Percentiles rank a stretch among this genome's conserved stretches.
Conservation (phyloP, 1,140 invertebrate species). For the Drosophila mauritiana region DNA sequence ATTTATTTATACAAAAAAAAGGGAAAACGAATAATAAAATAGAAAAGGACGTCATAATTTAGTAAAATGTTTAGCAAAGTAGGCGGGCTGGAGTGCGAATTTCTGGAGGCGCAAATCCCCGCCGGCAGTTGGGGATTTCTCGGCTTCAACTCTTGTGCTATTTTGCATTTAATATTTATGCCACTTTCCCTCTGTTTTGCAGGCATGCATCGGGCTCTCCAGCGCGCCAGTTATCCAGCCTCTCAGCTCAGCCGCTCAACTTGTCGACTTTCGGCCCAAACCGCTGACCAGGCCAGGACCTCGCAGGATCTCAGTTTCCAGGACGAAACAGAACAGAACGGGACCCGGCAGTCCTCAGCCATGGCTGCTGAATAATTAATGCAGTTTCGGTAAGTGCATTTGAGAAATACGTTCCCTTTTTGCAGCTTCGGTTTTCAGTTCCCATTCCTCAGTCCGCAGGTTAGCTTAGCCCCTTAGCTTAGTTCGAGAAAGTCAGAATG, state of each 20-base stretch:
- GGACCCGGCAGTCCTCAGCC: slow-evolving; percentile 41
- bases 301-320: slow-evolving; percentile 6
- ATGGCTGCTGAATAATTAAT: slow-evolving; percentile 79
- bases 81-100: not conserved
- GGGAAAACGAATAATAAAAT: not conserved
- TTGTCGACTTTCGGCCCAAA: slow-evolving; percentile 73
- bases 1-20: slow-evolving; percentile 68
- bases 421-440: slow-evolving; percentile 2
- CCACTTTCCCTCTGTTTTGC: slow-evolving; percentile 52
- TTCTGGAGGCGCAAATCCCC: slow-evolving; percentile 23
- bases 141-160: slow-evolving; percentile 50
- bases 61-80: slow-evolving; percentile 56
- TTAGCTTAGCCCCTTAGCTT: slow-evolving; percentile 20
- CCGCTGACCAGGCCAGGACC: slow-evolving; percentile 59
- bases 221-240: slow-evolving; percentile 18
- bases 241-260: slow-evolving; percentile 69
- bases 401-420: slow-evolving; percentile 56
- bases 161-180: slow-evolving; percentile 83
- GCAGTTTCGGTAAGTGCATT: slow-evolving; percentile 82
- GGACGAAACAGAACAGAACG: slow-evolving; percentile 25
- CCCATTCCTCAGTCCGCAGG: not conserved
- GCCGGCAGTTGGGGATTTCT: slow-evolving; percentile 63
- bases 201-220: slow-evolving; percentile 62
- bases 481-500: slow-evolving; percentile 48
- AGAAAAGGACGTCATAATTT: slow-evolving; percentile 61